Evolutionary conservation across 2,113 vertebrate species (phyloP).

Genomic region (Gnathonemus longibarbis): DNA sequence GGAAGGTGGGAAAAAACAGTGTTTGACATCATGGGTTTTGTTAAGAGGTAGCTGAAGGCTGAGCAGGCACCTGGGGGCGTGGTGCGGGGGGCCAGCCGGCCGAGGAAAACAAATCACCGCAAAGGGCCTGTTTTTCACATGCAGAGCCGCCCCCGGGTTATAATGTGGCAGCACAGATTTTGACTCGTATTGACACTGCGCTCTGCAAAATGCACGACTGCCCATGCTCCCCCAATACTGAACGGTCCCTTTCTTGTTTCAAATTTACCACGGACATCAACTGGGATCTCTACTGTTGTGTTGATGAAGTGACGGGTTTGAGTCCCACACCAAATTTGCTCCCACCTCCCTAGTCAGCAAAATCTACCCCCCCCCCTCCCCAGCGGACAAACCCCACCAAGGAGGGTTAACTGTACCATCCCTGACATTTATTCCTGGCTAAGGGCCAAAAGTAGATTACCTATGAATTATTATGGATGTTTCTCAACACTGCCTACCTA

Average conservation of each 20-base stretch:
- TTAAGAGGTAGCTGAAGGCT: not conserved
- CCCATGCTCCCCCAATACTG: not conserved
- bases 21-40: slow-evolving; percentile 1
- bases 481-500: not conserved
- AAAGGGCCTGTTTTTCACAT: slow-evolving; percentile 20
- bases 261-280: no score
- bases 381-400: not conserved
- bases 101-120: slow-evolving; percentile 13
- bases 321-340: not conserved
- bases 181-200: slow-evolving; percentile 12
- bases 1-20: not conserved
- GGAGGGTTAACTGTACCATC: not conserved
- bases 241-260: not conserved
- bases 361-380: not conserved
- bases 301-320: not conserved
- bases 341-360: not conserved
- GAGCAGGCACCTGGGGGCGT: not conserved
- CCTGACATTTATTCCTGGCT: not conserved
- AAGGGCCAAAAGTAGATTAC: not conserved
- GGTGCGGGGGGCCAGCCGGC: not conserved
- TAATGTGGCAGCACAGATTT: slow-evolving; percentile 25
- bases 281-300: not conserved
- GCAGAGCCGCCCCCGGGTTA: slow-evolving; percentile 25
- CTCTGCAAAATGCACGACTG: not conserved
- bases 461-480: not conserved